These are phyloP conservation scores for Hirtodrosophila histrioides DNA, from an alignment of 2,888 invertebrate species.

Conservation along the genomic window DNA sequence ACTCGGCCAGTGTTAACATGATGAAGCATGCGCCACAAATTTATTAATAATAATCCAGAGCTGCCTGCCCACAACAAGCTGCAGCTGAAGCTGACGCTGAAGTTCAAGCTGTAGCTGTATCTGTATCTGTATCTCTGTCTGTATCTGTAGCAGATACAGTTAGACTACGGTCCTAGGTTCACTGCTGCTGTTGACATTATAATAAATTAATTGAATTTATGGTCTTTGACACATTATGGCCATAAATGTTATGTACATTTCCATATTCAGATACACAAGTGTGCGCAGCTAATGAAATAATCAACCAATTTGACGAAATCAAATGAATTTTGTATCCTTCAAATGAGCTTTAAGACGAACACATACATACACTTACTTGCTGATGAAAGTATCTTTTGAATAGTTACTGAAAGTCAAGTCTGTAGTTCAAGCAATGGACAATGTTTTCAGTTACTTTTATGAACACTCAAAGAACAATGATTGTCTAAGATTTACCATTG, in stretches of 20 bases:
- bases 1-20: slow-evolving; percentile 66
- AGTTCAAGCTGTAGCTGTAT: too few species aligned
- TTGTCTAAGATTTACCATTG: too few species aligned
- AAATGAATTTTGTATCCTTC: slow-evolving; percentile 2
- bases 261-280: slow-evolving; percentile 37
- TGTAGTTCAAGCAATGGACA: background rate
- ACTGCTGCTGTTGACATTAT: slow-evolving; percentile 66
- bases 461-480: too few species aligned
- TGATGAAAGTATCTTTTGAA: too few species aligned
- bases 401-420: background rate
- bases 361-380: slow-evolving; percentile 25
- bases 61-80: slow-evolving; percentile 32
- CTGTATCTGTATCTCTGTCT: too few species aligned
- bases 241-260: slow-evolving; percentile 67
- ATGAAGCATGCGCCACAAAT: slow-evolving; percentile 64
- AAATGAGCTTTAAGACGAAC: slow-evolving; percentile 1
- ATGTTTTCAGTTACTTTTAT: too few species aligned
- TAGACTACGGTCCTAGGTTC: slow-evolving; percentile 15
- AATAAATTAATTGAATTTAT: slow-evolving; percentile 82
- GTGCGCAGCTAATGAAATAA: slow-evolving; percentile 71
- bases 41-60: slow-evolving; percentile 61
- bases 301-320: slow-evolving; percentile 52
- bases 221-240: slow-evolving; percentile 79
- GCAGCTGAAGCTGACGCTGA: background rate
- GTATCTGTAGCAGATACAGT: slow-evolving; percentile 30